Conservation (phyloP, 1,140 invertebrate species). For the Pachyrhynchus sulphureomaculatus region DNA sequence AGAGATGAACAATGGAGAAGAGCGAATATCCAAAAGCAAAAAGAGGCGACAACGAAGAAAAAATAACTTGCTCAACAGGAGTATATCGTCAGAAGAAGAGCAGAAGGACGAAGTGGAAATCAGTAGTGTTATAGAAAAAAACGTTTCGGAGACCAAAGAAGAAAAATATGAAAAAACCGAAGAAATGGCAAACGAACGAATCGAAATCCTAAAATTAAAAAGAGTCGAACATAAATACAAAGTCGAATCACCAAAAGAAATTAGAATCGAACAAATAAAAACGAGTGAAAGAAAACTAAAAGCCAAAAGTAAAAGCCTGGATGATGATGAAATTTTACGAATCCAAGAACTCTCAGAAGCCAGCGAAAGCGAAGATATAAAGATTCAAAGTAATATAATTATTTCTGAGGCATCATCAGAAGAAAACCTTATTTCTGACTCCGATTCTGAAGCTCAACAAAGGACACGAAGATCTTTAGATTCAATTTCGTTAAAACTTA, state of each 20-base stretch:
- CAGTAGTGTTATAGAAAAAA: background rate
- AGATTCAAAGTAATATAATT: conserved; percentile 50
- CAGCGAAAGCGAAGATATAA: conserved; percentile 36
- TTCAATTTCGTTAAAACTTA: conserved; percentile 47
- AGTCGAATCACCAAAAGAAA: conserved; percentile 56
- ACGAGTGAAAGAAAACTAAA: conserved; percentile 27
- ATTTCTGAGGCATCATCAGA: conserved; percentile 59
- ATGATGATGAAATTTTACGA: conserved; percentile 56
- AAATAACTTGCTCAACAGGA: conserved; percentile 22
- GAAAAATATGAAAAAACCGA: background rate
- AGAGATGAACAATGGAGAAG: conserved; percentile 30
- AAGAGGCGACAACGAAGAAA: conserved; percentile 28
- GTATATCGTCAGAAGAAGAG: conserved; percentile 4
- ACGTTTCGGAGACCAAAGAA: background rate
- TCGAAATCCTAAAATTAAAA: conserved; percentile 28
- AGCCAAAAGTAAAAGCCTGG: conserved; percentile 59
- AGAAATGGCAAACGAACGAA: background rate
- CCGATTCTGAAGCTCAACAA: conserved; percentile 25
- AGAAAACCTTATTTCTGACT: conserved; percentile 55
- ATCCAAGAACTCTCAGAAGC: conserved; percentile 57
- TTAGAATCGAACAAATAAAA: conserved; percentile 45
- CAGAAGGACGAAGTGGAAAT: background rate
- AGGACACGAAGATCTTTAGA: background rate
- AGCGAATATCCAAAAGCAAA: conserved; percentile 28
- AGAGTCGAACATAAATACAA: conserved; percentile 36